Conservation (phyloP, 2,888 invertebrate species). For the Buathra laborator region DNA sequence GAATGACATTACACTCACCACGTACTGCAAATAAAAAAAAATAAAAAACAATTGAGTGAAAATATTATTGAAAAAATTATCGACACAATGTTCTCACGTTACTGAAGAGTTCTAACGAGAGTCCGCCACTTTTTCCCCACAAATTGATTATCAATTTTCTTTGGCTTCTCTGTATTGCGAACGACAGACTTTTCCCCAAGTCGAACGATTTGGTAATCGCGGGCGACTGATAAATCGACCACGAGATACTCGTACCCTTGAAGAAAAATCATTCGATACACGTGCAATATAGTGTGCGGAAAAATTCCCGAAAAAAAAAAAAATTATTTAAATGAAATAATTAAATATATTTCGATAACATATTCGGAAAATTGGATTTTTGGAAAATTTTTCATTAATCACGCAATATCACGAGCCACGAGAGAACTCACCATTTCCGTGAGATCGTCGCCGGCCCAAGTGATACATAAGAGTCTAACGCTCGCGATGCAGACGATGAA, state of each 20-base stretch:
- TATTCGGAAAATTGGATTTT: too few species aligned
- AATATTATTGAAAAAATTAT: not conserved
- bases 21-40: conserved; percentile 57
- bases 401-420: too few species aligned
- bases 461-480: conserved; percentile 71
- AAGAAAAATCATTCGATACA: not conserved
- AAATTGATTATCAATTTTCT: conserved; percentile 67
- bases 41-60: too few species aligned
- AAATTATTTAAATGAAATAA: too few species aligned
- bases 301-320: too few species aligned
- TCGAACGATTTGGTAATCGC: conserved; percentile 50
- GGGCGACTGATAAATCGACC: conserved; percentile 68
- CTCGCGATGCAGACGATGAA: conserved; percentile 71
- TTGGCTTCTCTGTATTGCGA: conserved; percentile 72
- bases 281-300: not conserved
- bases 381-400: not conserved
- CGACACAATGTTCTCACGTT: conserved; percentile 56
- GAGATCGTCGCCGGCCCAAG: conserved; percentile 78
- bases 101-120: conserved; percentile 71
- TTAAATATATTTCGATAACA: too few species aligned
- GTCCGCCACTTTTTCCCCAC: conserved; percentile 53
- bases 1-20: conserved; percentile 62
- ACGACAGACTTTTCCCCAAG: conserved; percentile 57
- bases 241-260: conserved; percentile 62
- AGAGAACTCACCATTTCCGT: conserved; percentile 72